Base-by-base conservation (phyloP, 2,888 invertebrate species). In the Eristalis intricaria region DNA sequence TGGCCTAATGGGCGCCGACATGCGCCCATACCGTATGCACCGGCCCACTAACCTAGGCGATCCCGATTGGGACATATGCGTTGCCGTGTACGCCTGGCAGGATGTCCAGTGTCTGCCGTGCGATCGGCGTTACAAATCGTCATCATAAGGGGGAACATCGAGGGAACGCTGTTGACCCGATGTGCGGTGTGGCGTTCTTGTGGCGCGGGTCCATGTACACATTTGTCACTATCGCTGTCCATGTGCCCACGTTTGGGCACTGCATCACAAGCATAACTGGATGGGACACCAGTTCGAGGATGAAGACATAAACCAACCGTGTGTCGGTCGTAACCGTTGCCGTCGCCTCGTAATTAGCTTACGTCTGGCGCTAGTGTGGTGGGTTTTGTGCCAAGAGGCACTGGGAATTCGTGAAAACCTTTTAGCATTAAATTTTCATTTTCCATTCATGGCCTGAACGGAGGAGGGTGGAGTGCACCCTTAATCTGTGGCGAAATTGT, bases 131-230 rank as follows among this genome's bases (percentile, higher is more conserved):
- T 84, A 84, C 87, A 87, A 87, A 87, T 87, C 66, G 87, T 79
- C 84, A 61, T 84, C 79, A 87, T 87, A 84, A 84, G 84, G 15
- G 84, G 71, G 50, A 84, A 87, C 87, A 87, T 84, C 60, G 71
- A 22, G 29, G 32, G 40, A 71, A 82, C 58, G 22, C 15, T 58
- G 65, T 64, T 74, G 68, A 73, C 61, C 64, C 68, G 38, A 66
- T 60, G 32, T 32, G 22, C 35, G 50, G 29, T 22, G 58, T 29
- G 68, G 68, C 68, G 71, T 77, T 50, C 77, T 76, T 73, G 75
- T 79, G 73, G 76, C 60, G 84, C 29, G 68, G 58, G 29, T n/a
- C 50, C 84, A 73, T 87, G 87, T 87, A 73, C 68, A 58, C 76
- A 87, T 87, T 87, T 84, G 87, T 87, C 87, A 76, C 61, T 79